These are phyloP conservation scores for Tiliqua scincoides DNA, from an alignment of 2,113 vertebrate genomes.

Conservation along the genomic window DNA sequence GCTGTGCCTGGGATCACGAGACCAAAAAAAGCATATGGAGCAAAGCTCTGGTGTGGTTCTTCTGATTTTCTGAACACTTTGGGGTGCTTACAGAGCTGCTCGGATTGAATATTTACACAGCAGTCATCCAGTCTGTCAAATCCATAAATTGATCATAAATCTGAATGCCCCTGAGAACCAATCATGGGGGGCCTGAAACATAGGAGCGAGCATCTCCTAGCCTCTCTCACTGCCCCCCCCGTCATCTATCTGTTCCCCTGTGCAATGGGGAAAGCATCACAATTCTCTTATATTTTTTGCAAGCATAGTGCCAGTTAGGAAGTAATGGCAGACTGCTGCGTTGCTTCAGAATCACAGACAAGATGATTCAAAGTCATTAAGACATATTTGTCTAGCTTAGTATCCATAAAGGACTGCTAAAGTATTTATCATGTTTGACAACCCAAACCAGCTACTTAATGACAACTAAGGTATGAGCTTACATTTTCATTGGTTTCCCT, in stretches of 20 bases:
- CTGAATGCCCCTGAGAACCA: too few species aligned
- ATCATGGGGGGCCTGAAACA: background rate
- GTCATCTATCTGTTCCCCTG: background rate
- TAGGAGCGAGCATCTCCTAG: too few species aligned
- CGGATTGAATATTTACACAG: too few species aligned
- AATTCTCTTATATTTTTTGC: background rate
- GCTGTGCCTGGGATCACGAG: background rate
- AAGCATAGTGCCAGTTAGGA: background rate
- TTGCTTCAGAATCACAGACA: background rate
- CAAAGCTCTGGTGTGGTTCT: background rate
- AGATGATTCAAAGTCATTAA: slow-evolving; percentile 23
- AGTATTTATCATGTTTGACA: slow-evolving; percentile 34
- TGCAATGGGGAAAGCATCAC: background rate
- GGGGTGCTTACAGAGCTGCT: background rate
- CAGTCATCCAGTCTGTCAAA: background rate
- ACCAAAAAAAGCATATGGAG: background rate
- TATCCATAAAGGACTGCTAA: slow-evolving; percentile 15
- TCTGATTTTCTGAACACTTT: background rate
- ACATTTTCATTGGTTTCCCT: slow-evolving; percentile 16
- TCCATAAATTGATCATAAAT: too few species aligned
- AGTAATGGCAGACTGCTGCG: background rate
- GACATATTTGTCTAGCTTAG: slow-evolving; percentile 22
- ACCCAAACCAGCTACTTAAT: slow-evolving; percentile 17
- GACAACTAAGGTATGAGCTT: slow-evolving; percentile 4
- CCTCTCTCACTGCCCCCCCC: background rate